Evolutionary conservation across 2,113 vertebrate species (phyloP).

Genomic region (Polypterus senegalus): DNA sequence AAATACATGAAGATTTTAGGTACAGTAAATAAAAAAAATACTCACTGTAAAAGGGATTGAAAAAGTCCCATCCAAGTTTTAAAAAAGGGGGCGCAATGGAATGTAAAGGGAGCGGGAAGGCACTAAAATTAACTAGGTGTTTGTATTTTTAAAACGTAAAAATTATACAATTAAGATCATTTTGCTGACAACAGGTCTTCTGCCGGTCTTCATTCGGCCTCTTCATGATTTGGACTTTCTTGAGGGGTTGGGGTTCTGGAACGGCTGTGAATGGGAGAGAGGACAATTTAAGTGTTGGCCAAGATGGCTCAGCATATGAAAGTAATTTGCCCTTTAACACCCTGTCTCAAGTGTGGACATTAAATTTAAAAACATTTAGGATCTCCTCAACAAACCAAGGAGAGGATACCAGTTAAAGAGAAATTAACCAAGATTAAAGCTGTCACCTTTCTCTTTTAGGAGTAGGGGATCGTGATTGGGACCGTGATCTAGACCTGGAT

Average conservation of each 20-base stretch:
- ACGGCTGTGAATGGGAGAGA: conserved; percentile 30
- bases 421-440: no score
- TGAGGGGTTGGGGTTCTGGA: conserved; percentile 49
- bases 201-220: conserved; percentile 34
- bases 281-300: no score
- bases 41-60: no score
- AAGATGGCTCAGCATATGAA: no score
- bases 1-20: no score
- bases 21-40: no score
- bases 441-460: conserved; percentile 50
- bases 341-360: no score
- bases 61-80: no score
- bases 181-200: not conserved
- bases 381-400: no score
- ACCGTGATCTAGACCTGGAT: conserved; percentile 24
- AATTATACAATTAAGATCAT: not conserved
- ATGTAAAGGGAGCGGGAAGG: not conserved
- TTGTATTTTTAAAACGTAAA: not conserved
- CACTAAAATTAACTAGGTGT: not conserved
- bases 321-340: no score
- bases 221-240: conserved; percentile 42
- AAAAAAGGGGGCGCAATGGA: not conserved
- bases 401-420: no score
- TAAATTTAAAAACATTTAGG: no score
- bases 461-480: conserved; percentile 35